These are phyloP conservation scores for Ageneiosus marmoratus DNA, from an alignment of 2,113 vertebrate genomes.

Conservation along the genomic window DNA sequence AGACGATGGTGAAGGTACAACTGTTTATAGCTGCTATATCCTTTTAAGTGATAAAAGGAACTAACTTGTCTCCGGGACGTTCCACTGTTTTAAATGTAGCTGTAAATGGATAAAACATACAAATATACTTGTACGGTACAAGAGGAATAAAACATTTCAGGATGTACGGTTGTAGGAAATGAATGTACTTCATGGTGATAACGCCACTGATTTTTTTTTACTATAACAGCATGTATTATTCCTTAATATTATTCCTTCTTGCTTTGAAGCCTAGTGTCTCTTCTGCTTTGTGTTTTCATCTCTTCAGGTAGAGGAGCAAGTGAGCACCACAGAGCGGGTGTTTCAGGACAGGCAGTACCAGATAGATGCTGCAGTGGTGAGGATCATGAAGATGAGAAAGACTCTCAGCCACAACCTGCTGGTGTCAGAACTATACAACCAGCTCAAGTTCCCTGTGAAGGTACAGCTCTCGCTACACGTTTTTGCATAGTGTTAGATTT, in stretches of 20 bases:
- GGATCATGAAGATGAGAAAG: constrained; percentile 99
- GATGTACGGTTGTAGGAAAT: background rate
- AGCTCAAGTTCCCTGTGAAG: constrained; percentile 98
- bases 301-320: constrained; percentile 93
- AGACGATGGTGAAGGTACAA: no score
- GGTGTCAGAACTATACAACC: constrained; percentile 98
- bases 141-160: background rate
- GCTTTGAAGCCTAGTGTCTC: background rate
- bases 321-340: constrained; percentile 94
- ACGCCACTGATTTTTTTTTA: background rate
- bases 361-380: constrained; percentile 95
- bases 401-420: constrained; percentile 95
- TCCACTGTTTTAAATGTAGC: no score
- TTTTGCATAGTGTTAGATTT: background rate
- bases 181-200: background rate
- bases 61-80: no score
- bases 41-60: no score
- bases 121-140: background rate
- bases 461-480: constrained; percentile 59
- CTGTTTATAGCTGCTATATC: no score
- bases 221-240: background rate
- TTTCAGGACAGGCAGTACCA: constrained; percentile 99
- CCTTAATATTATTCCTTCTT: background rate
- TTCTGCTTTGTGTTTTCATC: background rate
- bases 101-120: background rate